Base-by-base conservation (phyloP, 64 coral and sea anemone genomes). In the Stichodactyla mertensii region DNA sequence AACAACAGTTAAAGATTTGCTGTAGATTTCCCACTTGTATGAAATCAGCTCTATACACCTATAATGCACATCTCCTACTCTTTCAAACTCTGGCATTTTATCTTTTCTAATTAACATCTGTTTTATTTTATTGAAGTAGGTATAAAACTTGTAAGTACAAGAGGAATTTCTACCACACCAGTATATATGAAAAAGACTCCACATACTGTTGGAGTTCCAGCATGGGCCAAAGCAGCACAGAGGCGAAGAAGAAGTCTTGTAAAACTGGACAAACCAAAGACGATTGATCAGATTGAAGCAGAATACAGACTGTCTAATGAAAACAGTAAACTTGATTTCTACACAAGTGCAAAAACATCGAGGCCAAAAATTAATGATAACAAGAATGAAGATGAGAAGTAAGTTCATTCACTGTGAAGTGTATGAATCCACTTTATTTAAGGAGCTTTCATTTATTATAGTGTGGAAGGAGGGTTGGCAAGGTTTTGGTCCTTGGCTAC, bases 141-240 rank as follows among this genome's bases (percentile, higher is more conserved):
- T n/a, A 66, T 66, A 18, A 66, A 22, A 79, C 51, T 52, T 79
- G 16, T 52, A 51, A 18, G 52, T 52, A 54, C 15, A 5, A 83
- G 88, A 51, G 70, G 70, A 28, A 82, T 98, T 20, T 90, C 92
- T 54, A 98, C 93, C 27, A 84, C 78, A 67, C 74, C 84, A 56
- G 6, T 87, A 52, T 85, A 28, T 19, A 51, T 71, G 16, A 98
- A 92, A 87, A 98, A 86, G 52, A 91, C 86, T 13, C 96, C 96
- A 7, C 87, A 89, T 82, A 98, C 96, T 15, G 92, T 98, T n/a
- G 96, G 96, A 1, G 85, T 98, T 13, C 96, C 96, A 18, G 96
- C 96, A 2, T 98, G 96, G 96, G 96, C 96, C 4, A 99, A 95
- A 79, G 97, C 97, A 52, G 97, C 90, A 24, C 84, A 89, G 16